Conservation (phyloP, 2,113 vertebrate species). For the Puffinus mauretanicus region DNA sequence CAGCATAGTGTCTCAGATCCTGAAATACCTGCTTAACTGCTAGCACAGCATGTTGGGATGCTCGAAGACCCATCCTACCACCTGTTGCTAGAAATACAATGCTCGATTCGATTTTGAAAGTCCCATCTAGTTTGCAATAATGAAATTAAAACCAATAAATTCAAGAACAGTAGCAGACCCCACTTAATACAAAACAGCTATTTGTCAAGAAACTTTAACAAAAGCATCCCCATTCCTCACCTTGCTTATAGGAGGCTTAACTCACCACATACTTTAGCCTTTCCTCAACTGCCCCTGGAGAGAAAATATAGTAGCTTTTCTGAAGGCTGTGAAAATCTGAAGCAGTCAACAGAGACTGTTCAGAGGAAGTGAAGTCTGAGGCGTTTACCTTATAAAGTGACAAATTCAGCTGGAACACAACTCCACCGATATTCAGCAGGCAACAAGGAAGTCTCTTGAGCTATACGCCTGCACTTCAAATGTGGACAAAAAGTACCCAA, state of each 20-base stretch:
- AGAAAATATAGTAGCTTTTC: background rate
- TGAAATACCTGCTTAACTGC: background rate
- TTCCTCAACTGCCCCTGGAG: background rate
- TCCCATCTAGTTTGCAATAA: background rate
- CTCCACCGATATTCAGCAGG: background rate
- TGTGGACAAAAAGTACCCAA: background rate
- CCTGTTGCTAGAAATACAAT: background rate
- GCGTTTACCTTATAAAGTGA: background rate
- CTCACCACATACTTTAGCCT: background rate
- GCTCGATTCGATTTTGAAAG: background rate
- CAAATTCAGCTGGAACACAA: background rate
- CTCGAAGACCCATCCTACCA: background rate
- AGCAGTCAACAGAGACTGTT: background rate
- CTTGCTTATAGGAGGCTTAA: background rate
- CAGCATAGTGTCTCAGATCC: background rate
- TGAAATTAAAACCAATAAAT: background rate
- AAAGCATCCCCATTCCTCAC: background rate
- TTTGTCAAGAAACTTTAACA: background rate
- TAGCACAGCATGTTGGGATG: background rate
- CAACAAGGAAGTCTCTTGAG: background rate
- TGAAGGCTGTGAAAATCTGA: background rate
- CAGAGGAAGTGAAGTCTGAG: background rate
- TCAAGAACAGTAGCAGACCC: background rate
- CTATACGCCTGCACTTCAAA: background rate
- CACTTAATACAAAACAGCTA: background rate